phyloP scores from a whole-genome alignment of 2,797 vertebrate species.

The Anniella stebbinsi region DNA sequence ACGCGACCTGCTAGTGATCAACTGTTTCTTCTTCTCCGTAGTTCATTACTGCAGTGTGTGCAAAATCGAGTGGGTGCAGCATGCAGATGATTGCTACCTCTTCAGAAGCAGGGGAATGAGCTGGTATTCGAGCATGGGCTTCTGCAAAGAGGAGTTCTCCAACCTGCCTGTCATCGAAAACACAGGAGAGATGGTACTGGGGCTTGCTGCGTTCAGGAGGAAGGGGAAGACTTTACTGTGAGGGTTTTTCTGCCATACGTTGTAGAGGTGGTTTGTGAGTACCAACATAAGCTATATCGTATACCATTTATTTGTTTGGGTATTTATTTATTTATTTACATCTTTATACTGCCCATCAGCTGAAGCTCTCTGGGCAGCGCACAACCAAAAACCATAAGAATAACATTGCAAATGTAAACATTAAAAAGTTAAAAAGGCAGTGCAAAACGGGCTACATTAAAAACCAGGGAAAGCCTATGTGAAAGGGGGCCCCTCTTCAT shows the following conservation, averaged over 20 bases:
- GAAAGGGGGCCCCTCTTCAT: no score
- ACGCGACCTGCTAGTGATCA: not conserved
- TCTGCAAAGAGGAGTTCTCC: not conserved
- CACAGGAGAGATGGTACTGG: conserved; percentile 1
- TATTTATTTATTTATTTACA: no score
- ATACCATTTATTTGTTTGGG: no score
- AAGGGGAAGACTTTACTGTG: not conserved
- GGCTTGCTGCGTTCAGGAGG: not conserved
- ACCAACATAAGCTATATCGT: not conserved
- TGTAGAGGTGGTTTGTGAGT: not conserved
- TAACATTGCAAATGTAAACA: no score
- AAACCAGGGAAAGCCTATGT: no score
- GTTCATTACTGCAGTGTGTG: not conserved
- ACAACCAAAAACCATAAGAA: no score
- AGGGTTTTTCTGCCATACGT: no score
- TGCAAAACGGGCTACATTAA: no score
- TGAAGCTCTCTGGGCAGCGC: no score
- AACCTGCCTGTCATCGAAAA: not conserved
- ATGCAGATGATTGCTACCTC: not conserved
- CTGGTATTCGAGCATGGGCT: not conserved
- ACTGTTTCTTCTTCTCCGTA: not conserved
- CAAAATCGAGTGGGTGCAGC: not conserved
- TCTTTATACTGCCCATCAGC: no score
- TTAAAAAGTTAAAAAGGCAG: no score
- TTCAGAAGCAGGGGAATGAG: not conserved